Base-by-base conservation (phyloP, 2,888 invertebrate genomes). In the Geophilus truncorum region DNA sequence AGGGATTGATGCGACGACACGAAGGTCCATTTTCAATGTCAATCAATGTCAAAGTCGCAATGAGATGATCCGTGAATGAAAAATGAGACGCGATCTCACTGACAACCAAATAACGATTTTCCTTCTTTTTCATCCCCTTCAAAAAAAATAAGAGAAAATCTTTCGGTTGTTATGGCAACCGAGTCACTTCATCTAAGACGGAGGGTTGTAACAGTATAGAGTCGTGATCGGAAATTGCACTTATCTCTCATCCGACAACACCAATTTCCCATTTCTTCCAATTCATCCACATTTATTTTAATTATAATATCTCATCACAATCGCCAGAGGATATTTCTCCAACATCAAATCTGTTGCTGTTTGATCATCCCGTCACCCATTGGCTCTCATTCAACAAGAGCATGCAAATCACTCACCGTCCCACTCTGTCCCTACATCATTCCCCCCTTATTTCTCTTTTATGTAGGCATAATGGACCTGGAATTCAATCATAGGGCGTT, bases 401-500 rank as follows among this genome's bases (percentile, higher is more conserved):
- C 15, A 62, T 62, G 62, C 62, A 62, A 62, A 62, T 62, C 23
- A 62, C 23, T 23, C 57, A 18, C 57, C 57, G 18, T 57, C 57
- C 23, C 18, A 21, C 57, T 21, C 57, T 62, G 62, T 25, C 28
- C 15, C 15, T 62, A 62, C 28, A 10, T 23, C 25, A 7, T 28
- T n/a, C 12, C 62, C n/a, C 62, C 62, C 62, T 62, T 25, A 15
- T 62, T 23, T 62, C 12, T 23, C 62, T 15, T 57, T 62, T 62
- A 62, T 62, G 25, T 62, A 7, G 12, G 62, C 23, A 62, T 62
- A 62, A 62, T 62, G 62, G 62, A 62, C 25, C 28, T 1, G 62
- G 25, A 62, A 62, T 62, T 62, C 62, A 62, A 62, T 62, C 62
- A 62, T 15, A 12, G 62, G 45, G 62, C 62, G 62, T 62, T 62